These are phyloP conservation scores for Ictalurus punctatus DNA, from an alignment of 2,113 vertebrate genomes.

Conservation along the genomic window DNA sequence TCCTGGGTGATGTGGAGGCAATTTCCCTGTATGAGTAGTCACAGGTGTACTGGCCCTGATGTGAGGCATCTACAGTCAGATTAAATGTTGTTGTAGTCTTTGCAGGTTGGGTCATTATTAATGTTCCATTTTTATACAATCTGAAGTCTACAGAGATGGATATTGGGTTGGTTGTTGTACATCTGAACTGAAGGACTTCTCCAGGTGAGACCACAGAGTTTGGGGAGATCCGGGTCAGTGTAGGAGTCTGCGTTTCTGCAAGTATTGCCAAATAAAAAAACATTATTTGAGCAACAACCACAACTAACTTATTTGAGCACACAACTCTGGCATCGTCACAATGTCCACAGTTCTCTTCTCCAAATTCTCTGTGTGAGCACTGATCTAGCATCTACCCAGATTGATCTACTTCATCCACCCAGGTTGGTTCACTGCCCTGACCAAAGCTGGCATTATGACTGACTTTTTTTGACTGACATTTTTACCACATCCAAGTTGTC, in stretches of 20 bases:
- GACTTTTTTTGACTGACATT: too few species aligned
- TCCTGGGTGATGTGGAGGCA: background rate
- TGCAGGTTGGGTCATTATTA: background rate
- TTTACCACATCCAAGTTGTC: too few species aligned
- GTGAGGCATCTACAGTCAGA: conserved; percentile 17
- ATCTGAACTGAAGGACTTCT: conserved; percentile 39
- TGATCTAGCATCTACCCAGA: conserved; percentile 59
- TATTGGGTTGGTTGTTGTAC: conserved; percentile 6
- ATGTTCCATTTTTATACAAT: conserved; percentile 2
- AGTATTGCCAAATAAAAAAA: background rate
- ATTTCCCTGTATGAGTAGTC: conserved; percentile 28
- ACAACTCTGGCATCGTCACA: conserved; percentile 65
- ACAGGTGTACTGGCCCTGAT: conserved; percentile 43
- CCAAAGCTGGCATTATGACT: conserved; percentile 54
- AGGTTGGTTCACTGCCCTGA: conserved; percentile 62
- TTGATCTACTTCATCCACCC: conserved; percentile 63
- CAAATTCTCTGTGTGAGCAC: conserved; percentile 60
- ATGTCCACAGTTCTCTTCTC: conserved; percentile 37
- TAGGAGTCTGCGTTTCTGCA: conserved; percentile 54
- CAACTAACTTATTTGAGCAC: conserved; percentile 61
- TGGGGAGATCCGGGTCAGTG: background rate
- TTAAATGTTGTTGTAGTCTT: conserved; percentile 4
- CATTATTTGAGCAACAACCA: too few species aligned
- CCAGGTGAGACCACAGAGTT: conserved; percentile 38
- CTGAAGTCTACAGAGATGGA: conserved; percentile 21